A percentile compares a stretch with the other conserved stretches of the same genome.
Evolutionary conservation across 2,797 vertebrate species (phyloP).

Genomic region (Halcyon leucocephala): DNA sequence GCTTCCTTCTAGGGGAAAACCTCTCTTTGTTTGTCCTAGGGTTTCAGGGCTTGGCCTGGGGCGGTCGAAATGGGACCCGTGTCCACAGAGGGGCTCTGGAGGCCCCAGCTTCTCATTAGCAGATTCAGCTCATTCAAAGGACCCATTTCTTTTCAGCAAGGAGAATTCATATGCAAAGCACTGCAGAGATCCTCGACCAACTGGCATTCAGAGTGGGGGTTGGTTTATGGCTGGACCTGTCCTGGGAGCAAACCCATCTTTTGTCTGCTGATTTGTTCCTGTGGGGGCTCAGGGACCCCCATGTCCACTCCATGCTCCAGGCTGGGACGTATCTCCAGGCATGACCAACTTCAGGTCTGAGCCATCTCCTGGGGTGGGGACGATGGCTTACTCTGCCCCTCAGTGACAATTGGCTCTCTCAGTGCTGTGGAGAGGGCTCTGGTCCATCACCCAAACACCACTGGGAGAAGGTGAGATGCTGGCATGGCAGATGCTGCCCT

Average conservation of each 20-base stretch:
- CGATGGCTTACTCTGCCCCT: background rate
- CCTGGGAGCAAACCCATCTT: background rate
- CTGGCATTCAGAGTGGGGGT: background rate
- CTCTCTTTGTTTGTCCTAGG: background rate
- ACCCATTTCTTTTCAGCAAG: slow-evolving; percentile 46
- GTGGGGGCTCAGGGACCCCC: background rate
- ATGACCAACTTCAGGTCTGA: rapidly evolving
- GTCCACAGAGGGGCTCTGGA: slow-evolving; percentile 42
- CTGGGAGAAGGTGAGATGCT: background rate
- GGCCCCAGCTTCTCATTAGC: slow-evolving; percentile 54
- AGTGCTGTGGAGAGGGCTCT: background rate
- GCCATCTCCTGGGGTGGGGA: background rate
- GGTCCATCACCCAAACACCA: background rate
- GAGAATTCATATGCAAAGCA: slow-evolving; percentile 70
- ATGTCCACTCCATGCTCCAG: rapidly evolving
- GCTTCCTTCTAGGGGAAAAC: slow-evolving; percentile 21
- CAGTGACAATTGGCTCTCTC: background rate
- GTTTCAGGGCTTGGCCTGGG: slow-evolving; percentile 37
- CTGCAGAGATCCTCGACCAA: background rate
- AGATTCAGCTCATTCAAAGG: slow-evolving; percentile 62
- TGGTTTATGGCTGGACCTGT: slow-evolving; percentile 24
- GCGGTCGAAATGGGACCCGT: background rate
- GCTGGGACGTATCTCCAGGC: background rate
- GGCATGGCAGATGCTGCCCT: background rate
- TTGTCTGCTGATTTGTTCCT: slow-evolving; percentile 46